Base-by-base conservation (phyloP, 2,797 vertebrate species). In the Hoplostethus atlanticus region DNA sequence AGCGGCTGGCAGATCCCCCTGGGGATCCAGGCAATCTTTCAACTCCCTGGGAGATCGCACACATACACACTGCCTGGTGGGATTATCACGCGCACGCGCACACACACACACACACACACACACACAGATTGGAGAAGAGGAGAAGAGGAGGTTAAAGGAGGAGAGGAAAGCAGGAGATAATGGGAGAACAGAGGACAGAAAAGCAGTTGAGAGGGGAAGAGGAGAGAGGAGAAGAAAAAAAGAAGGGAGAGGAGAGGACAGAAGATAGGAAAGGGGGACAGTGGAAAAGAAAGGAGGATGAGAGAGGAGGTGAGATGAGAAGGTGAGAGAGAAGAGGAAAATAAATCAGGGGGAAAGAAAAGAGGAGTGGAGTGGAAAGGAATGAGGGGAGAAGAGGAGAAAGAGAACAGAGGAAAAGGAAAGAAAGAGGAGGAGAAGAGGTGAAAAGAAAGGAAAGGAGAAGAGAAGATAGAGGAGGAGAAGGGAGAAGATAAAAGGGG, bases 1-100 rank as follows among this genome's bases (percentile, higher is more conserved):
- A 52, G 50, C 17, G 0, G 36, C 66, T 57, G 67, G 74, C 70
- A 83, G 81, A 64, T 15, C 54, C 6, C 77, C 80, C 5, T 15
- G 10, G 77, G 73, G 79, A 73, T 65, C 42, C 36, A 63, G 57
- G 67, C 52, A 55, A 55, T 57, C 44, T 84, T 76, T 84, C 61
- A 70, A 58, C 74, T 81, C 77, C 50, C 17, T 7, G 7, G 36
- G 67, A 85, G 64, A 53, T 21, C 11, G n/a, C 21, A 25, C n/a
- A 25, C 50, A 52, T 25, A 21, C 48, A 80, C 51, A 40, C 28
- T 52, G 21, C 55, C 46, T 48, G 40, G 64, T 8, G 11, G 55
- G 66, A 81, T 83, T 56, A 70, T 34, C 46, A 31, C 60, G 40
- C 25, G 36, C 72, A 64, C 17, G 15, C 17, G 54, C 38, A 52